Evolutionary conservation across 1,140 invertebrate genomes (phyloP).

Genomic region (Hypsibius dujardini): DNA sequence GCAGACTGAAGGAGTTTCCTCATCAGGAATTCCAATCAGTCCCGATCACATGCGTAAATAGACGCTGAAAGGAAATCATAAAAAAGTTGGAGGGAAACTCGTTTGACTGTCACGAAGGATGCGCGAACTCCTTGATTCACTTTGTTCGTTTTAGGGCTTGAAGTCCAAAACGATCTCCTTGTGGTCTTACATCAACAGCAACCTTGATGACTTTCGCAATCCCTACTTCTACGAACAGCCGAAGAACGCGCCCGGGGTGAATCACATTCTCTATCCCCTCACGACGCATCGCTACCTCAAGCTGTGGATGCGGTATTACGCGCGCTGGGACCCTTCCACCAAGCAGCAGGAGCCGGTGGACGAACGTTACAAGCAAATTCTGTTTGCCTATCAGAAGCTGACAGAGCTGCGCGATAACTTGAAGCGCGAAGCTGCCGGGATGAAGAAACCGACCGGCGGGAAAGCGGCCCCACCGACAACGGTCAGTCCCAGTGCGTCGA

Average conservation of each 20-base stretch:
- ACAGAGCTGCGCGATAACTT: conserved; percentile 7
- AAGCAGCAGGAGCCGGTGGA: conserved; percentile 17
- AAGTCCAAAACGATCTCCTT: conserved; percentile 77
- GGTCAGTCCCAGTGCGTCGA: too few relatives aligned
- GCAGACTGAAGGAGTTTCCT: too few relatives aligned
- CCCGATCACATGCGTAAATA: too few relatives aligned
- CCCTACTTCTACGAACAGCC: conserved; percentile 56
- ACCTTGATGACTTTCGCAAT: conserved; percentile 67
- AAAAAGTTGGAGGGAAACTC: conserved; percentile 18
- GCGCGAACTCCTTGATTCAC: not conserved
- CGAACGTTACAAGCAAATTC: conserved; percentile 17
- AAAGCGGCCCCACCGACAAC: too few relatives aligned
- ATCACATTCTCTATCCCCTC: not conserved
- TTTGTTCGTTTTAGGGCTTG: conserved; percentile 41
- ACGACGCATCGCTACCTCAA: conserved; percentile 4
- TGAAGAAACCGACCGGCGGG: too few relatives aligned
- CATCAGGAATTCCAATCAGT: too few relatives aligned
- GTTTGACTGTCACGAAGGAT: conserved; percentile 17
- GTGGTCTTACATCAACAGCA: conserved; percentile 85
- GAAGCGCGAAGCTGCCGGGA: not conserved
- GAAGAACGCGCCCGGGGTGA: conserved; percentile 30
- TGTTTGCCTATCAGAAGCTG: not conserved
- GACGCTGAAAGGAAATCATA: too few relatives aligned
- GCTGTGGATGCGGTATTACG: conserved; percentile 19
- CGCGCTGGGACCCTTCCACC: conserved; percentile 14